Percentiles rank a stretch among this genome's conserved stretches.
Conservation (phyloP, 2,888 invertebrate genomes). For the Tyria jacobaeae region DNA sequence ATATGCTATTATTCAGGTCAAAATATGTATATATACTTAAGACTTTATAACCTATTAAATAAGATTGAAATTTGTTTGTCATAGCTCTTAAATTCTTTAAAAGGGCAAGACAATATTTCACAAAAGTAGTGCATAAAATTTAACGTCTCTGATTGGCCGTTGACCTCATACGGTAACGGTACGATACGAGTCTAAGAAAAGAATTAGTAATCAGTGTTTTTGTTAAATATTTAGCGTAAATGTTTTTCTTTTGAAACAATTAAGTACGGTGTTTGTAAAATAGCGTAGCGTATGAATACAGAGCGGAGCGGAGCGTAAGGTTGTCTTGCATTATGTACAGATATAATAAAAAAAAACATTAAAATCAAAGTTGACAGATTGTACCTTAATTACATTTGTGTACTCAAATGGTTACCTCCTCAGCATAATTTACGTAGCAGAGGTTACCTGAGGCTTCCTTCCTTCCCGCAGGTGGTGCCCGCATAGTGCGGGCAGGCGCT, state of each 20-base stretch:
- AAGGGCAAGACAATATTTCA: constrained; percentile 58
- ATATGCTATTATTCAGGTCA: too few species aligned
- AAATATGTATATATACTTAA: too few species aligned
- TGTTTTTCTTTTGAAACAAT: constrained; percentile 41
- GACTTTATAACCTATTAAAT: constrained; percentile 2
- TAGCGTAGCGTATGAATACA: constrained; percentile 41
- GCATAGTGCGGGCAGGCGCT: too few species aligned
- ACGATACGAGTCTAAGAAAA: constrained; percentile 58
- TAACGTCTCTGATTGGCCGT: constrained; percentile 64
- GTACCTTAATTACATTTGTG: too few species aligned
- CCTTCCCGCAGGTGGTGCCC: too few species aligned
- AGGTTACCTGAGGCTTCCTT: too few species aligned
- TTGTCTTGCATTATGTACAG: neutral
- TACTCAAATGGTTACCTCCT: too few species aligned
- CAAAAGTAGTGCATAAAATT: constrained; percentile 80
- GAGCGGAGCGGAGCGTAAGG: constrained; percentile 25
- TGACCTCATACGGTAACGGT: constrained; percentile 73
- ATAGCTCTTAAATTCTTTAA: constrained; percentile 26
- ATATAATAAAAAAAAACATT: neutral
- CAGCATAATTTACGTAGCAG: too few species aligned
- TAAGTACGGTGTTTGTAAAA: constrained; percentile 54
- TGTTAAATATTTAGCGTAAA: constrained; percentile 45
- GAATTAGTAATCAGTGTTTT: constrained; percentile 69
- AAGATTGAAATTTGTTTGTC: constrained; percentile 23
- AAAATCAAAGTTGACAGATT: too few species aligned